Evolutionary conservation across 2,797 vertebrate species (phyloP).

Genomic region (Meriones psammophilus): DNA sequence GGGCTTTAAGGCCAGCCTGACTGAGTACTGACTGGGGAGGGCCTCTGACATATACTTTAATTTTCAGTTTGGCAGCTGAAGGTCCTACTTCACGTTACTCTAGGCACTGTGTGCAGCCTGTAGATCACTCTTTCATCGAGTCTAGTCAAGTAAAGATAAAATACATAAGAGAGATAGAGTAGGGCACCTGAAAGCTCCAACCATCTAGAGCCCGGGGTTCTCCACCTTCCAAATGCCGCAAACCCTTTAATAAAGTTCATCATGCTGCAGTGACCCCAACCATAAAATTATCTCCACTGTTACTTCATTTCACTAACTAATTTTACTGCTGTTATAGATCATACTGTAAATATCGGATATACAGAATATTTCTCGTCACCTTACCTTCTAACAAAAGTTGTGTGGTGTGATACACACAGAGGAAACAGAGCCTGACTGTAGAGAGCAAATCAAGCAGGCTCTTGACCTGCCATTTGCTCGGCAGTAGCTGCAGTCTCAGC

Average conservation of each 20-base stretch:
- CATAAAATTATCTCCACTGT: neutral
- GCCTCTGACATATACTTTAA: conserved; percentile 28
- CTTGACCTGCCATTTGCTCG: neutral
- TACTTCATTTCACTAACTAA: neutral
- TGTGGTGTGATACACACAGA: neutral
- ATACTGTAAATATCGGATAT: neutral
- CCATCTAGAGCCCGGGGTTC: neutral
- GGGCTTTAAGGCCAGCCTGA: neutral
- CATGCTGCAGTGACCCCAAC: neutral
- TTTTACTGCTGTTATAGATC: neutral
- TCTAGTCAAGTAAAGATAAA: neutral
- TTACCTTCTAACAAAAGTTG: neutral
- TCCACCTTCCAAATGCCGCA: neutral
- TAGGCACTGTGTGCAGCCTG: neutral
- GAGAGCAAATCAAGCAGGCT: neutral
- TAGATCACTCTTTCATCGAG: neutral
- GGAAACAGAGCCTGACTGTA: neutral
- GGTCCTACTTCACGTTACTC: neutral
- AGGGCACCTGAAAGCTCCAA: conserved; percentile 23
- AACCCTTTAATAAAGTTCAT: neutral
- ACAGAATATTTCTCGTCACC: neutral
- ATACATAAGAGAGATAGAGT: neutral
- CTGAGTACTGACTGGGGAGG: neutral
- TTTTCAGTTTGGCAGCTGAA: neutral
- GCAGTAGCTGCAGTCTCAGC: neutral